A percentile compares a stretch with the other conserved stretches of the same genome.
These are phyloP conservation scores for Argya squamiceps DNA, from an alignment of 2,797 vertebrate species.

Conservation along the genomic window DNA sequence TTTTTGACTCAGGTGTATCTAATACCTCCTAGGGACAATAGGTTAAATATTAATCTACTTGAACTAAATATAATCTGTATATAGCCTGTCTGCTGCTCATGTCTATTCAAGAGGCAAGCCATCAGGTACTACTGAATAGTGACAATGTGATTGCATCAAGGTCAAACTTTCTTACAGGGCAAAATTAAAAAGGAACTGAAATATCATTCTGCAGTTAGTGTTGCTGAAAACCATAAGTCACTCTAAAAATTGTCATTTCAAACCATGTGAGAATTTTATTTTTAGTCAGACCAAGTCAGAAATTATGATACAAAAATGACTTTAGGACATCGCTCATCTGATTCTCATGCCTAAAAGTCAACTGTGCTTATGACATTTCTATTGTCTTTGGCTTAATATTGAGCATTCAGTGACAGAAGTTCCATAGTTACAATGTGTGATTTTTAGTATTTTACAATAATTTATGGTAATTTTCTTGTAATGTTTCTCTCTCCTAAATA, in stretches of 20 bases:
- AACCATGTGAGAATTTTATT: slow-evolving; percentile 19
- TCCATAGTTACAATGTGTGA: background rate
- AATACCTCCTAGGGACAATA: background rate
- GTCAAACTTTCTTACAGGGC: background rate
- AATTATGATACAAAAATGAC: background rate
- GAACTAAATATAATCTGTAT: background rate
- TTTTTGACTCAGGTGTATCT: background rate
- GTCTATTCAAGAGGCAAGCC: background rate
- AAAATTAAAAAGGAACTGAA: slow-evolving; percentile 7
- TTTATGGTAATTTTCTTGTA: background rate
- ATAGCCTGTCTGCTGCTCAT: background rate
- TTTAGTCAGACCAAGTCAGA: background rate
- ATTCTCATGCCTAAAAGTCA: background rate
- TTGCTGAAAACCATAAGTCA: background rate
- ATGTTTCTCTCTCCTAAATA: background rate
- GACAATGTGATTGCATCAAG: background rate
- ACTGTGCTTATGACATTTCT: background rate
- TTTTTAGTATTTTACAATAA: background rate
- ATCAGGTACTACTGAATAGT: background rate
- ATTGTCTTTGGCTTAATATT: background rate
- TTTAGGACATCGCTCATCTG: background rate
- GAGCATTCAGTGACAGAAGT: background rate
- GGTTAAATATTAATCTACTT: background rate
- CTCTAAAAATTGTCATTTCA: background rate
- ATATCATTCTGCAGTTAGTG: background rate